Evolutionary conservation across 2,888 invertebrate species (phyloP).

Genomic region (Parelbella ahira): DNA sequence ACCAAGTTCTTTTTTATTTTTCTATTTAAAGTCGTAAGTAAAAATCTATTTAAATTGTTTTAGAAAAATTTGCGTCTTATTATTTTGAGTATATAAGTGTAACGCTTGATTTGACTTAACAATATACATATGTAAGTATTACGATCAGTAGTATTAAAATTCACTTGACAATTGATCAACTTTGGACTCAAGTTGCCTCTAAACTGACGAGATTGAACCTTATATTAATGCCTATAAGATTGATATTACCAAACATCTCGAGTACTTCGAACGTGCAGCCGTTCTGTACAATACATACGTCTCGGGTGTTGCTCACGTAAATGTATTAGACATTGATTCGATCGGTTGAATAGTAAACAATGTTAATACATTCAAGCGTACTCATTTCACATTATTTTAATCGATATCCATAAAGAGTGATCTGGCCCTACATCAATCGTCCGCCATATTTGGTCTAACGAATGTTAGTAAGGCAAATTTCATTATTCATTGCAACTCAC

Average conservation of each 20-base stretch:
- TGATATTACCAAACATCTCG: neutral
- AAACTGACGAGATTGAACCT: neutral
- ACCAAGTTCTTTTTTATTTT: no score
- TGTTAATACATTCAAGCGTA: conserved; percentile 35
- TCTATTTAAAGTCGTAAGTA: no score
- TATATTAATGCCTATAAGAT: neutral
- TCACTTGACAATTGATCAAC: no score
- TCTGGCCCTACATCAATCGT: conserved; percentile 34
- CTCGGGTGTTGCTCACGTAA: conserved; percentile 6
- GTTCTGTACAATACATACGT: conserved; percentile 10
- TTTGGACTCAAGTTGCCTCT: no score
- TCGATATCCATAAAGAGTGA: conserved; percentile 34
- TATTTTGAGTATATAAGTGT: no score
- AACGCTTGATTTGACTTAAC: no score
- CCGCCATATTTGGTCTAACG: conserved; percentile 36
- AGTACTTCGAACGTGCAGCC: neutral
- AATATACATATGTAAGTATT: no score
- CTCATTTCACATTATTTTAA: conserved; percentile 41
- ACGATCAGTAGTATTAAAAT: no score
- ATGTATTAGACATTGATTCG: conserved; percentile 17
- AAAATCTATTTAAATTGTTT: no score
- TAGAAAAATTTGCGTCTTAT: no score
- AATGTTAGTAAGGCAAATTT: conserved; percentile 27
- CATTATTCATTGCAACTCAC: conserved; percentile 23
- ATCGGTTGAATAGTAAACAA: conserved; percentile 31